These are phyloP conservation scores for Parelbella ahira DNA, from an alignment of 2,888 invertebrate species.

Conservation along the genomic window DNA sequence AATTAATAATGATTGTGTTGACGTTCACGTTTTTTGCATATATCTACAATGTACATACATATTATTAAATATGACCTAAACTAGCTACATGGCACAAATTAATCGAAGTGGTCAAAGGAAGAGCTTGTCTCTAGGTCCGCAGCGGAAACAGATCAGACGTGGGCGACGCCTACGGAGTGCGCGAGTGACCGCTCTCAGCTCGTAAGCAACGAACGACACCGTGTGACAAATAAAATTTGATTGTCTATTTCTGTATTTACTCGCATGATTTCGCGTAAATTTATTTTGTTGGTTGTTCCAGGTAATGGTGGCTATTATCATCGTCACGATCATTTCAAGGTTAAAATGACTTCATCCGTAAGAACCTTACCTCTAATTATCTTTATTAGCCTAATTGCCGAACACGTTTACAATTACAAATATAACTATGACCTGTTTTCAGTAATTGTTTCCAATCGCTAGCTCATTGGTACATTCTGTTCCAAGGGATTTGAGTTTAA, in stretches of 20 bases:
- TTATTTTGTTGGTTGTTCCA: conserved; percentile 49
- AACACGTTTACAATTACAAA: conserved; percentile 3
- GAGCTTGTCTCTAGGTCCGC: conserved; percentile 48
- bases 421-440: too few species aligned
- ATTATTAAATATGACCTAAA: too few species aligned
- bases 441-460: too few species aligned
- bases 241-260: conserved; percentile 53
- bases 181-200: conserved; percentile 57
- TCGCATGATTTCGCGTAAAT: conserved; percentile 39
- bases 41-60: too few species aligned
- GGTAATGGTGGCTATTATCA: conserved; percentile 44
- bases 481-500: too few species aligned
- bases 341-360: conserved; percentile 20
- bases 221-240: conserved; percentile 60
- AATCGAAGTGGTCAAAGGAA: conserved; percentile 38
- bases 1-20: conserved; percentile 37
- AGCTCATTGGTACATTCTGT: too few species aligned
- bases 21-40: too few species aligned
- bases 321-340: conserved; percentile 30
- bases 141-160: conserved; percentile 66
- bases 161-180: conserved; percentile 65
- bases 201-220: conserved; percentile 26
- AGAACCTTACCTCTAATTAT: conserved; percentile 15
- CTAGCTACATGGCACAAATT: too few species aligned
- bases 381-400: conserved; percentile 11